Evolutionary conservation across 2,113 vertebrate species (phyloP), one percentile per base, ranked within the genome.

Genomic region (Peromyscus polionotus): DNA sequence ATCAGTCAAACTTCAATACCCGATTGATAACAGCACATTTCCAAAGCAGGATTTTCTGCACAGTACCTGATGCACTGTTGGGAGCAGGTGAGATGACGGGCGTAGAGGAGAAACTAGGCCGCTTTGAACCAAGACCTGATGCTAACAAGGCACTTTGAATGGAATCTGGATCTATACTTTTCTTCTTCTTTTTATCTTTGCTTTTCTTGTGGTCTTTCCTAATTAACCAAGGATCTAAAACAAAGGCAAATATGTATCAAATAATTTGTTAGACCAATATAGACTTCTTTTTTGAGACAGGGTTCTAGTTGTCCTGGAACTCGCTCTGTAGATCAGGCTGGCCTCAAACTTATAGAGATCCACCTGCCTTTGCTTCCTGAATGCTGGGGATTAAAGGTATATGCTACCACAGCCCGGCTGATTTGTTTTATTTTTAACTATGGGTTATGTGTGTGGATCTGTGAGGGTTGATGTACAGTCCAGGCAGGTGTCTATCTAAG

Each of bases 111-210:
- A 99, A 99, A 94, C 99, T 99, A 10, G 99, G 99, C 73, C 99
- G 98, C 96, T 99, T 99, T 88, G 99, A 99, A 96, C 99, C 99
- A 12, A 99, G 99, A 93, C 99, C 99, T 73, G 99, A 99, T 75
- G 99, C 99, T 98, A 99, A 98, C 99, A 99, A 99, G 99, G 99
- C 99, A 99, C 99, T 99, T 98, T 99, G 99, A 98, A 99, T 99
- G 54, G 99, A 99, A 98, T 99, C 99, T 22, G 99, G 99, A 97
- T 99, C 99, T 90, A 99, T 99, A 48, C 99, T 99, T 99, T 98
- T 99, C 98, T 99, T 99, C 97, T 99, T 99, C 93, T 99, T 99
- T 98, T 99, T 99, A 48, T 99, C 99, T 97, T 99, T 99, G 91
- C 98, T 98, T 97, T 99, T 99, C 98, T 99, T 99, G 92, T 99